phyloP scores from a whole-genome alignment of 2,888 invertebrate species.

The Lasioglossum morio region DNA sequence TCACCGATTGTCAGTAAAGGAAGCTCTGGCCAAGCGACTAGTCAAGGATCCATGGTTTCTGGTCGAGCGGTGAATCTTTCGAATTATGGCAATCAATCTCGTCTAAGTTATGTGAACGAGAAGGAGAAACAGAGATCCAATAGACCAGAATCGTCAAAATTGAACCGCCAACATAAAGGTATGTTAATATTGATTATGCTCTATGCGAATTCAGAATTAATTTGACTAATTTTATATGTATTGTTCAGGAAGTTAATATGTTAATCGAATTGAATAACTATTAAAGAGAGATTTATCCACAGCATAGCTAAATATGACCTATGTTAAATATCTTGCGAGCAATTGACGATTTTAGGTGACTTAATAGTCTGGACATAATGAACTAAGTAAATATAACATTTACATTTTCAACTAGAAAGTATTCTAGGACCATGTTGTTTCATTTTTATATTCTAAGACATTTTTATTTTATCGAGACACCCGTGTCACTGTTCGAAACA shows the following conservation, averaged over 20 bases:
- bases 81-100: slow-evolving; percentile 78
- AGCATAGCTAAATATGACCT: background rate
- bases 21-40: slow-evolving; percentile 82
- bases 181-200: slow-evolving; percentile 28
- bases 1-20: slow-evolving; percentile 82
- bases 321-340: slow-evolving; percentile 1
- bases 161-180: slow-evolving; percentile 81
- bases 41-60: slow-evolving; percentile 81
- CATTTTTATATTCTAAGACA: background rate
- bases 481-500: background rate
- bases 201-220: background rate
- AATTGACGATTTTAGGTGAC: slow-evolving; percentile 1
- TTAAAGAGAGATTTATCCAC: slow-evolving; percentile 1
- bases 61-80: slow-evolving; percentile 77
- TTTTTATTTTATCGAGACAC: background rate
- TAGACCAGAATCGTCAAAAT: slow-evolving; percentile 77
- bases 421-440: background rate
- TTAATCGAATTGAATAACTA: background rate
- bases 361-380: slow-evolving; percentile 5
- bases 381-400: slow-evolving; percentile 1
- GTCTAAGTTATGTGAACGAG: slow-evolving; percentile 80
- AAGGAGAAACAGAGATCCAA: slow-evolving; percentile 79
- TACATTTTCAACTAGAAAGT: background rate
- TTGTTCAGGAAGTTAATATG: background rate
- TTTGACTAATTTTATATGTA: background rate